A percentile compares a stretch with the other conserved stretches of the same genome.
phyloP scores from a whole-genome alignment of 1,140 invertebrate genomes.

The Pissodes strobi region DNA sequence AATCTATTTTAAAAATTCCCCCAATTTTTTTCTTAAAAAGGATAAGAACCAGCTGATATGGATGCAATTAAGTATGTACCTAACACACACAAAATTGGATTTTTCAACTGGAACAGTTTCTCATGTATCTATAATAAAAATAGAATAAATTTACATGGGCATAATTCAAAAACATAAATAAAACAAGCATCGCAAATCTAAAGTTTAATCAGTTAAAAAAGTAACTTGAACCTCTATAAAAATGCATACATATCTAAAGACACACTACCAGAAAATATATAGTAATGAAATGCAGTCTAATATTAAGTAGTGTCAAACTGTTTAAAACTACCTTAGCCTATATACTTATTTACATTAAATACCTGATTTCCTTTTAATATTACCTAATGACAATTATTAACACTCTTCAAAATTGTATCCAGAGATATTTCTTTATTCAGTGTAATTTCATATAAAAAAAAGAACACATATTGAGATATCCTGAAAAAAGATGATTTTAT shows the following conservation, averaged over 20 bases:
- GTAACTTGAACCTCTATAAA: slow-evolving; percentile 26
- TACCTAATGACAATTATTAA: neutral
- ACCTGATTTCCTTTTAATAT: neutral
- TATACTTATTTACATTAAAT: neutral
- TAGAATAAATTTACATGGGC: no score
- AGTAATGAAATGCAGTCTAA: slow-evolving; percentile 15
- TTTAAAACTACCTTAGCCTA: neutral
- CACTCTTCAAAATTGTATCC: neutral
- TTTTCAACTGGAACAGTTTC: no score
- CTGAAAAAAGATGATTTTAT: neutral
- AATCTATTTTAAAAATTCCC: no score
- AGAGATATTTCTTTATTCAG: neutral
- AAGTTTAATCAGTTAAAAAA: slow-evolving; percentile 24
- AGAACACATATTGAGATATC: neutral
- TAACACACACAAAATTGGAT: no score
- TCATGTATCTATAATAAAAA: no score
- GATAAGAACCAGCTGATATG: no score
- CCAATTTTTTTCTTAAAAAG: no score
- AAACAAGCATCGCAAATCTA: neutral
- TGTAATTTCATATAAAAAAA: neutral
- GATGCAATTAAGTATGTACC: no score
- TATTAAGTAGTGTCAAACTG: no score
- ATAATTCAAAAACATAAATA: no score
- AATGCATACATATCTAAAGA: slow-evolving; percentile 4
- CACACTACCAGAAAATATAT: neutral